Conservation (phyloP, 1,140 invertebrate species). For the Cyphomyrmex costatus region DNA sequence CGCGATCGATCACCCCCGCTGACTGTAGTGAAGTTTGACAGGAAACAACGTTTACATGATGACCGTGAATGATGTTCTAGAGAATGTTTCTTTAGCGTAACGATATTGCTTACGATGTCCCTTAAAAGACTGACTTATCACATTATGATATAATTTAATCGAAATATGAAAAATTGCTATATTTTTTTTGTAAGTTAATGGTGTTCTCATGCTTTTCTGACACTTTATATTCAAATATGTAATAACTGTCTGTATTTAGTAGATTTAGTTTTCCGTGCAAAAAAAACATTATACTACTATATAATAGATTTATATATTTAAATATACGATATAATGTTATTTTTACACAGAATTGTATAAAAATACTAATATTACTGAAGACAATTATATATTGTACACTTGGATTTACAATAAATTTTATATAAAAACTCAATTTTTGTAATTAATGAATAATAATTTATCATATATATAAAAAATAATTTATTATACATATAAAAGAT, state of each 20-base stretch:
- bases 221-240: too few relatives aligned
- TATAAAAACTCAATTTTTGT: not conserved
- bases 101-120: not conserved
- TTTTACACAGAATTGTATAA: too few relatives aligned
- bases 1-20: slow-evolving; percentile 39
- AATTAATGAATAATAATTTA: not conserved
- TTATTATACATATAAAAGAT: not conserved
- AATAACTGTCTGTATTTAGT: too few relatives aligned
- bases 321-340: too few relatives aligned
- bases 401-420: not conserved
- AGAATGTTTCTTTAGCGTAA: slow-evolving; percentile 19
- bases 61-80: slow-evolving; percentile 28
- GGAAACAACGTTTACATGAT: slow-evolving; percentile 52
- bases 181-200: not conserved
- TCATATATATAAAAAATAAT: slow-evolving; percentile 10
- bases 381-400: too few relatives aligned
- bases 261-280: too few relatives aligned
- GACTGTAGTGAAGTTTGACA: slow-evolving; percentile 32
- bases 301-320: too few relatives aligned
- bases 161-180: not conserved
- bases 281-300: too few relatives aligned
- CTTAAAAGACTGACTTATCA: not conserved
- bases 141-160: not conserved
- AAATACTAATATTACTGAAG: too few relatives aligned
- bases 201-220: not conserved